Base-by-base conservation (phyloP, 2,797 vertebrate species). In the Syndactyla subalaris region DNA sequence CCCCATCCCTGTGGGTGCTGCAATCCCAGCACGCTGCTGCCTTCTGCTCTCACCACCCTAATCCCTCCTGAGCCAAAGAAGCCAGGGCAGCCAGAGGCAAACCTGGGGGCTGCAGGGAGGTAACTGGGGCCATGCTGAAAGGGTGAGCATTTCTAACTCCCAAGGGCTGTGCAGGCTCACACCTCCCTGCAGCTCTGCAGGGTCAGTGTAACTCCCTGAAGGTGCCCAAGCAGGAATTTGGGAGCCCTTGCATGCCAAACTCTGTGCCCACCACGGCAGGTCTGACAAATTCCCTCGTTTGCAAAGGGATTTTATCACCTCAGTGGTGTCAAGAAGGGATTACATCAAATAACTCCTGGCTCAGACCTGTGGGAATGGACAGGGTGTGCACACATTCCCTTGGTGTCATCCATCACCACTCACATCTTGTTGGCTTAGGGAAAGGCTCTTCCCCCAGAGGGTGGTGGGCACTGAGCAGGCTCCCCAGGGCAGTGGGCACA, bases 401-500 rank as follows among this genome's bases (percentile, higher is more conserved):
- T 20, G 1, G 10, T 8, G 3, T 43, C 24, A 27, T 13, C 4
- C 3, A 5, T 34, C 29, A 14, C 54, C 1, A 0, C 54, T 81
- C 49, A 15, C 14, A 6, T 36, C 39, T 39, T 17, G 8, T 7
- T 54, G 45, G 30, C 0, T 55, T 15, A 57, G 63, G 57, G 1
- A 21, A 5, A 76, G 23, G 24, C 2, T 63, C 63, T 62, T 57
- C 27, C 70, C 57, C 43, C 71, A 55, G 49, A 71, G 65, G 61
- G 27, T 49, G 41, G 63, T 57, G 78, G 74, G 70, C 86, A 74
- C 77, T 88, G 70, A 9, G 17, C 68, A 73, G 68, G 85, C 76
- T 88, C 7, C 76, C 68, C 77, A 81, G 78, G 87, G 65, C 68
- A 61, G 55, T 76, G 79, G 87, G 29, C 79, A 51, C 43, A 1